Base-by-base conservation (phyloP, 2,113 vertebrate species). In the Suncus etruscus region DNA sequence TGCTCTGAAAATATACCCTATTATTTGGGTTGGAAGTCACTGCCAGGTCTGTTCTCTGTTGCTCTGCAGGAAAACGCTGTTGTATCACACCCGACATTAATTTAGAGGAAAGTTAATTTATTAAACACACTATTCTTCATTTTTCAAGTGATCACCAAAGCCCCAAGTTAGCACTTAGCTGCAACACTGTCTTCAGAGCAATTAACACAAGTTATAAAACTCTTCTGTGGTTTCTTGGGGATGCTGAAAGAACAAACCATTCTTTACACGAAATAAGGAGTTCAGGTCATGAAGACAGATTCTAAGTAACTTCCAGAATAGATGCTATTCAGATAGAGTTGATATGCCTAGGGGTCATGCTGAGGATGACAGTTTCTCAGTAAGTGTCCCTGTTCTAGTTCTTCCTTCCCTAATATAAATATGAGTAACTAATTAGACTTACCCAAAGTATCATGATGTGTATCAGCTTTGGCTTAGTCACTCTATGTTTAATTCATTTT, bases 171-270 rank as follows among this genome's bases (percentile, higher is more conserved):
- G 93, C 66, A 78, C 68, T 92, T 85, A 61, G 81, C 47, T 81
- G n/a, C 16, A 82, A 89, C 69, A 83, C 83, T 81, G 83, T 92
- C 89, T 92, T 94, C 69, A 94, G 89, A 95, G 84, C 77, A 95
- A 93, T 95, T 93, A 96, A 70, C 47, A 76, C 83, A 74, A 85
- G 72, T 83, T 94, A 94, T 63, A 94, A 83, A 92, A 95, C 81
- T 86, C 70, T 92, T 68, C 83, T 61, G 10, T 25, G 39, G 77
- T 88, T 92, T 76, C 91, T 86, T 22, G 73, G 92, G 80, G 76
- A 45, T 63, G 48, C 15, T 31, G 76, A 77, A 77, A 90, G 68
- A n/a, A 76, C 47, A 88, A 92, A 78, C 63, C 48, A 50, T 61
- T 39, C 48, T 91, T 86, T 85, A 91, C 39, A 75, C 70, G 81